Base-by-base conservation (phyloP, 64 coral and sea anemone genomes). In the Orbicella faveolata region DNA sequence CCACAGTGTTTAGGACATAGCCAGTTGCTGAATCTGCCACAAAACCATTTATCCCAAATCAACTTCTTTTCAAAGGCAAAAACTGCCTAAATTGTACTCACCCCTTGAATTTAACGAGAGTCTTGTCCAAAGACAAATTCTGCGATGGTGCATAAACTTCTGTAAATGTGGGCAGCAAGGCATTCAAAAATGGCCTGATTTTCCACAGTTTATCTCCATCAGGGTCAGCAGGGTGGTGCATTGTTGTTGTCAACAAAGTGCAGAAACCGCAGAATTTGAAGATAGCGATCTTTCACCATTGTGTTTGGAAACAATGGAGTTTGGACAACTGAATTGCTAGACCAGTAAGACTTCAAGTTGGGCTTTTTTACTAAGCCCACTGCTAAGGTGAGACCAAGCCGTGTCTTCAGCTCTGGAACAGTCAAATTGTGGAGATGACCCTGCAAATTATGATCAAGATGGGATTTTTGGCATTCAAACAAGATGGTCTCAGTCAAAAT, bases 211-310 rank as follows among this genome's bases (percentile, higher is more conserved):
- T 81, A 81, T 81, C 79, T 30, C 79, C 35, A 63, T 81, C 35
- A 63, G n/a, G 39, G 25, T 74, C 84, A 87, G 41, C 84, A 72
- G 63, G 64, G 25, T 87, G 84, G 84, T 30, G 51, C 39, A 74
- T 72, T 87, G 65, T 88, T 51, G 54, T 88, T 88, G 73, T 87
- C 6, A 35, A 57, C 70, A 87, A 87, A 87, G 51, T 87, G 84
- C 41, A 87, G 51, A 87, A 75, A 87, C 12, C 70, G 35, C 44
- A 87, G 52, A 87, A 87, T 87, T 20, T 53, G 39, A 34, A 87
- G 67, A n/a, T 75, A 87, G 84, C 84, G 17, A 74, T 75, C 84
- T 87, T 51, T 87, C 11, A 18, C 53, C 67, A 61, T 57, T 41
- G 69, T 75, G 51, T 74, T 26, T 70, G 36, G 51, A 76, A 88